Percentiles rank a stretch among this genome's conserved stretches.
Conservation (phyloP, 2,888 invertebrate species). For the Hymenopus coronatus region DNA sequence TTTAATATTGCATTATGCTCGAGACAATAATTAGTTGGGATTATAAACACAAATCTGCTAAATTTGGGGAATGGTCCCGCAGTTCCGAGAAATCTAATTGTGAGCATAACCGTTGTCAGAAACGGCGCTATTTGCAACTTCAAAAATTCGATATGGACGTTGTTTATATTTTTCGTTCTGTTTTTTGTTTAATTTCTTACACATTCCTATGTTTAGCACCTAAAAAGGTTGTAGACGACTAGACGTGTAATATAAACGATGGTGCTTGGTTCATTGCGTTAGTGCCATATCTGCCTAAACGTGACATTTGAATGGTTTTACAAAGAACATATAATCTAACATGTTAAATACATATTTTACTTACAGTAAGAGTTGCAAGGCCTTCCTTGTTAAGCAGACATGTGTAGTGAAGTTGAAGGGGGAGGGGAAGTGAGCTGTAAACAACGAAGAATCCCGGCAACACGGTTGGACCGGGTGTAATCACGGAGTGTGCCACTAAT, state of each 20-base stretch:
- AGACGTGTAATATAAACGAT: no score
- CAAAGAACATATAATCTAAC: no score
- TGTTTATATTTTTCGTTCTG: background rate
- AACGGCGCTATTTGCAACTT: background rate
- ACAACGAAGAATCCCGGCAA: background rate
- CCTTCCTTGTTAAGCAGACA: background rate
- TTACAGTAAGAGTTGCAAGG: background rate
- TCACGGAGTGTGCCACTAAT: background rate
- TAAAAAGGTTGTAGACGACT: no score
- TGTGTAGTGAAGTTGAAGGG: background rate
- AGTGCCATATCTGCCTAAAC: no score
- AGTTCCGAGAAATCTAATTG: background rate
- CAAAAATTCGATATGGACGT: background rate
- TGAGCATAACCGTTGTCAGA: background rate
- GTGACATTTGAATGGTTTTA: no score
- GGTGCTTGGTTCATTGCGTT: no score
- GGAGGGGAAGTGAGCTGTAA: background rate
- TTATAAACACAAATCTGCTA: background rate
- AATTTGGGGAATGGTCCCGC: background rate
- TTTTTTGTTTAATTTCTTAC: background rate
- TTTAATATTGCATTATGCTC: no score
- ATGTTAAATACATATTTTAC: background rate
- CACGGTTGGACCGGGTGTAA: background rate
- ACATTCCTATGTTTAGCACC: background rate
- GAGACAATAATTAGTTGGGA: no score